Evolutionary conservation across 2,888 invertebrate species (phyloP).

Genomic region (Trichogramma evanescens): DNA sequence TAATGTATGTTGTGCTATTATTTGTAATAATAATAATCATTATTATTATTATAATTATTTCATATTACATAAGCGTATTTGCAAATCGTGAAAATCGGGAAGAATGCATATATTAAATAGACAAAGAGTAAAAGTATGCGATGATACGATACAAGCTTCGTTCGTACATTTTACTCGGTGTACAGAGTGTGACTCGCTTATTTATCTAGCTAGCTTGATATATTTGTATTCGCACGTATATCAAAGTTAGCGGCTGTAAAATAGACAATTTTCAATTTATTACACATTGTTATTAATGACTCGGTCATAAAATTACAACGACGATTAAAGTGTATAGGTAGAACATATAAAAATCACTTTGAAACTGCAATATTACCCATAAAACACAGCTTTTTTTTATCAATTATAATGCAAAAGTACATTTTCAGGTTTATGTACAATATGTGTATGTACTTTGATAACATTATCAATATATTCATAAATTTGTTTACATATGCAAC

Average conservation of each 20-base stretch:
- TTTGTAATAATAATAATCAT: slow-evolving; percentile 16
- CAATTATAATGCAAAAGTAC: slow-evolving; percentile 18
- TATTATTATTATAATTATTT: slow-evolving; percentile 14
- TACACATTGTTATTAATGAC: slow-evolving; percentile 6
- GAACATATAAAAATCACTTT: slow-evolving; percentile 17
- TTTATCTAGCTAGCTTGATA: no score
- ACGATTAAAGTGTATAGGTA: slow-evolving; percentile 14
- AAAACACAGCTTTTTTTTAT: slow-evolving; percentile 16
- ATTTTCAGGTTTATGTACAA: slow-evolving; percentile 21
- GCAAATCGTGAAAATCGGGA: slow-evolving; percentile 17
- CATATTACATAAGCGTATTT: slow-evolving; percentile 19
- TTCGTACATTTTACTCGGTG: neutral
- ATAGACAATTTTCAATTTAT: slow-evolving; percentile 1
- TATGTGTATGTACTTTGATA: slow-evolving; percentile 20
- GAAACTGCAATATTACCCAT: slow-evolving; percentile 18
- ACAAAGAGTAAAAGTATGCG: slow-evolving; percentile 9
- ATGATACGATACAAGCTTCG: neutral
- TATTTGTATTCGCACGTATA: no score
- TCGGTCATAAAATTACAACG: slow-evolving; percentile 18
- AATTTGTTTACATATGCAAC: slow-evolving; percentile 21
- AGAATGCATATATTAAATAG: slow-evolving; percentile 6
- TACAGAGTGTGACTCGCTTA: slow-evolving; percentile 6
- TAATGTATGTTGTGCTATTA: slow-evolving; percentile 1
- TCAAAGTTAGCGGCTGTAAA: slow-evolving; percentile 2
- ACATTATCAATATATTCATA: slow-evolving; percentile 19